These are phyloP conservation scores for Megalops atlanticus DNA, from an alignment of 2,113 vertebrate species.

Conservation along the genomic window DNA sequence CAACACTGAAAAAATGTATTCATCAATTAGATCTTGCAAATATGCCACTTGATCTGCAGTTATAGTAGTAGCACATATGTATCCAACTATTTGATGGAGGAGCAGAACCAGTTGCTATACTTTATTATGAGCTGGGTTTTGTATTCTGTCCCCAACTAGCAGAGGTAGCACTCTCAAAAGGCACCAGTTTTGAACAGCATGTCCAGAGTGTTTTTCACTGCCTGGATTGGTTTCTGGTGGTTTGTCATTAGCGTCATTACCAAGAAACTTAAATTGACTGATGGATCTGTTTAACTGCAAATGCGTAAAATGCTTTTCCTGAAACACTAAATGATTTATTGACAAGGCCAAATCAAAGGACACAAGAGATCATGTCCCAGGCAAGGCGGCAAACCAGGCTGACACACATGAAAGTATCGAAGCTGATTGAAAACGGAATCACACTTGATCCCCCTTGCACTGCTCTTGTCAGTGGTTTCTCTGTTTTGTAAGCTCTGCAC, in stretches of 20 bases:
- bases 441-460: constrained; percentile 24
- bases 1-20: not conserved
- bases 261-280: constrained; percentile 18
- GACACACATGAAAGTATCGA: constrained; percentile 33
- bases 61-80: constrained; percentile 30
- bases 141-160: constrained; percentile 34
- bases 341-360: constrained; percentile 30
- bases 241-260: constrained; percentile 31
- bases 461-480: not conserved
- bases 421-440: constrained; percentile 28
- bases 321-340: constrained; percentile 10
- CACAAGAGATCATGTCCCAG: constrained; percentile 33
- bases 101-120: constrained; percentile 32
- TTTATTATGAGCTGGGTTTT: constrained; percentile 25
- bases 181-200: constrained; percentile 44
- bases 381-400: constrained; percentile 35
- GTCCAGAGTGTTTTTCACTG: constrained; percentile 21
- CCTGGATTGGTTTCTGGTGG: constrained; percentile 18
- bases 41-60: constrained; percentile 29
- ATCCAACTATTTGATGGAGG: constrained; percentile 27
- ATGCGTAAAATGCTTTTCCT: constrained; percentile 27
- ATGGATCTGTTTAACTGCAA: constrained; percentile 18
- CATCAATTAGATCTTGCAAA: constrained; percentile 35
- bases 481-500: not conserved
- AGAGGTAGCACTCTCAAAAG: constrained; percentile 33